Conservation (phyloP, 2,888 invertebrate genomes). For the Drosophila koepferae region DNA sequence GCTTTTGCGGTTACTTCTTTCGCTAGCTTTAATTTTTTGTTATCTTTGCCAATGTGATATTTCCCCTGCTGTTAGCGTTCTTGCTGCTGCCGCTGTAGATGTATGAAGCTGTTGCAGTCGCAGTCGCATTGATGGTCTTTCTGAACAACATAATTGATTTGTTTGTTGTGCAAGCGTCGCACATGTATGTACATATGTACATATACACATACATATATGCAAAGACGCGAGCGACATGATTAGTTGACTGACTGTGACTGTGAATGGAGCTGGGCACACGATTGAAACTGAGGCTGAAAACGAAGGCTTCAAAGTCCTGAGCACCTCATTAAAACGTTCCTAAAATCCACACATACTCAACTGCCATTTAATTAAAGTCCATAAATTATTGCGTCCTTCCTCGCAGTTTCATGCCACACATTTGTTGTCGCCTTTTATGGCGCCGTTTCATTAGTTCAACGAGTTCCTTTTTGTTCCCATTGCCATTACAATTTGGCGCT, state of each 20-base stretch:
- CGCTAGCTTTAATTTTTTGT: conserved; percentile 49
- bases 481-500: neutral
- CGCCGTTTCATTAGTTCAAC: conserved; percentile 57
- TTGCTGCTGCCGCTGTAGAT: neutral
- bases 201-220: neutral
- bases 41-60: conserved; percentile 41
- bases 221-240: too few species aligned
- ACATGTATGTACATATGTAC: neutral
- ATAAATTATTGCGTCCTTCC: conserved; percentile 55
- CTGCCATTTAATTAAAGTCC: conserved; percentile 70
- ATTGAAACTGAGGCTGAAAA: neutral
- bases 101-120: neutral
- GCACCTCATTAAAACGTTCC: conserved; percentile 46
- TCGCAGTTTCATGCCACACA: conserved; percentile 35
- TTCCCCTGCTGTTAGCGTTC: conserved; percentile 11
- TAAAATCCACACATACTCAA: conserved; percentile 32
- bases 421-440: conserved; percentile 62
- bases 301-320: conserved; percentile 1
- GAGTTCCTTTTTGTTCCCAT: conserved; percentile 3
- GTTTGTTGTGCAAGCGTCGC: conserved; percentile 31
- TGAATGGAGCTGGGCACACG: neutral
- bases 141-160: conserved; percentile 52
- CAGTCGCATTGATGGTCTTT: neutral
- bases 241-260: too few species aligned
- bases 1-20: conserved; percentile 55